These are phyloP conservation scores for Metopolophium dirhodum DNA, from an alignment of 1,140 invertebrate genomes.

Conservation along the genomic window DNA sequence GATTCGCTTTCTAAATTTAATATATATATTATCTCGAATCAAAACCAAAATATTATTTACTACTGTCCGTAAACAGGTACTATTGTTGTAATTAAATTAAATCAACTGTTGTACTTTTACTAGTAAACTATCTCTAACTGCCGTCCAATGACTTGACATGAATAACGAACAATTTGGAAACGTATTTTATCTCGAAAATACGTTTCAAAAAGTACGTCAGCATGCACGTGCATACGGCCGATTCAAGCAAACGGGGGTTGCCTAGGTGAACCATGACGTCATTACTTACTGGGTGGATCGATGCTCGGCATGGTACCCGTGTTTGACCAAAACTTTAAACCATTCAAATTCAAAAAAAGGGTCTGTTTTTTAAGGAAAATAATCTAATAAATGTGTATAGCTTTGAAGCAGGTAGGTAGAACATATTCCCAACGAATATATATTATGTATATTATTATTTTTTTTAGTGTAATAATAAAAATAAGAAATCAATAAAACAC, in stretches of 20 bases:
- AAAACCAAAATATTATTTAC: background rate
- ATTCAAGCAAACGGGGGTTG: slow-evolving; percentile 48
- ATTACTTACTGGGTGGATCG: slow-evolving; percentile 38
- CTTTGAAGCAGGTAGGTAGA: background rate
- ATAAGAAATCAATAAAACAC: background rate
- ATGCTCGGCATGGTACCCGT: slow-evolving; percentile 1
- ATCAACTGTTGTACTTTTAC: background rate
- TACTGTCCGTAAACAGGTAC: background rate
- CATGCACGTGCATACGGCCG: background rate
- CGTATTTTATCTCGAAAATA: background rate
- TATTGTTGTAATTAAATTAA: background rate
- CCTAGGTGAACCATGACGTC: slow-evolving; percentile 56
- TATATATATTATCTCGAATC: background rate
- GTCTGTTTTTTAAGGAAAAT: background rate
- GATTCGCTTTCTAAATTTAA: background rate
- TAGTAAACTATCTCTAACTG: background rate
- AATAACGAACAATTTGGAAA: background rate
- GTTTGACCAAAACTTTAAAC: background rate
- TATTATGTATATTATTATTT: background rate
- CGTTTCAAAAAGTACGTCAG: background rate
- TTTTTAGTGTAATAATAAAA: background rate
- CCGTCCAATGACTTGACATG: background rate
- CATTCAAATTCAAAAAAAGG: background rate
- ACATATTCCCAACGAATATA: background rate
- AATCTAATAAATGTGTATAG: background rate